Evolutionary conservation across 35 echinoderm and acorn worm genomes (phyloP).

Genomic region (Anneissia japonica): DNA sequence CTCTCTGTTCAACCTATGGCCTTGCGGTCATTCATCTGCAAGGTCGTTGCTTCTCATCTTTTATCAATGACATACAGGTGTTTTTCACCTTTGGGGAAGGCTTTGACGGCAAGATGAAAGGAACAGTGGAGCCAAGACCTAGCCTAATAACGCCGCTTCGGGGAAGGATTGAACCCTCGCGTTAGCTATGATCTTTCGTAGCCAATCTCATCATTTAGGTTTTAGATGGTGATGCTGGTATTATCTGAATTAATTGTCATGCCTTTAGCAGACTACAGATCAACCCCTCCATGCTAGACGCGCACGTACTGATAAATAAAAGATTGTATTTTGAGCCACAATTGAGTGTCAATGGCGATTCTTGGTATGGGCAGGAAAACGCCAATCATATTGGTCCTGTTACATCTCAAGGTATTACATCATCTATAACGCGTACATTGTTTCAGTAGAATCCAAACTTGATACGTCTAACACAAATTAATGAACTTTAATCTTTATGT

Average conservation of each 20-base stretch:
- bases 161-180: background rate
- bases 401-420: no score
- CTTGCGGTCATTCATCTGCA: background rate
- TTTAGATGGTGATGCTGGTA: background rate
- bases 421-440: no score
- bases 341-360: no score
- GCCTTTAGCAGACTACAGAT: background rate
- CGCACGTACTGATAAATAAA: no score
- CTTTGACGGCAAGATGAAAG: background rate
- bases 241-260: background rate
- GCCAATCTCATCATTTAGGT: background rate
- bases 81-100: background rate
- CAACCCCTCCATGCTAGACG: no score
- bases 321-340: no score
- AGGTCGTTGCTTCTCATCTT: background rate
- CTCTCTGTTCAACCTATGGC: background rate
- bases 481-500: no score
- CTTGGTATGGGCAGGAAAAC: no score
- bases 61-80: constrained; percentile 1
- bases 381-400: no score
- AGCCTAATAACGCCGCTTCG: background rate
- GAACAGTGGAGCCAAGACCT: background rate
- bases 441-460: no score
- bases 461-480: no score
- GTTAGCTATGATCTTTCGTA: background rate